Base-by-base conservation (phyloP, 2,888 invertebrate species). In the Himalopsyche kuldschensis region DNA sequence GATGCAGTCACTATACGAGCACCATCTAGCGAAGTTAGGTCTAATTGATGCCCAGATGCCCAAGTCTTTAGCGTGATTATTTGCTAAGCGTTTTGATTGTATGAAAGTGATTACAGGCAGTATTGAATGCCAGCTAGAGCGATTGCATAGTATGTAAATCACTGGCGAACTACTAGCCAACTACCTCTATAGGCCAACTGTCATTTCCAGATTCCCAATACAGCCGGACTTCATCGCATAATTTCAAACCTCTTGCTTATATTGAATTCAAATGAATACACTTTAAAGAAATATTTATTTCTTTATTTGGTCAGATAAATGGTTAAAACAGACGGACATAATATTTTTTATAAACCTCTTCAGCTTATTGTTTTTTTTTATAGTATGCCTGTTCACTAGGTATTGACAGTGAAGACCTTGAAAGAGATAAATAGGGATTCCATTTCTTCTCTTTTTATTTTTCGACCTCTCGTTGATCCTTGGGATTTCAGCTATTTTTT, bases 71-170 rank as follows among this genome's bases (percentile, higher is more conserved):
- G 55, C 32, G 48, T 80, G 80, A 82, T 85, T 85, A 83, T 82
- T 76, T 80, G 69, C 85, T 85, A 81, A 83, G 77, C 81, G 85
- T 55, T 46, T 77, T 80, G 85, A 83, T 85, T 83, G 85, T 82
- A 81, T 78, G 79, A 82, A 81, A 79, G 83, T 85, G 85, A 85
- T 85, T 85, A 85, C 83, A 85, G 83, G 69, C 83, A 63, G 81
- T 63, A 75, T 32, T 78, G 81, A 63, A 27, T 32, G 63, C 63
- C 35, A 41, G 55, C 35, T 4, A 24, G 75, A 41, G 31, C 10
- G 24, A 11, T 30, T 69, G 31, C 80, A 35, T 78, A 78, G 75
- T 80, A 77, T 81, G 81, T 81, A 81, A 85, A 85, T 83, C 82
- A 82, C 75, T 24, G 55, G n/a, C 83, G 77, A 27, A 35, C 75